Base-by-base conservation (phyloP, 2,797 vertebrate genomes). In the Gallinago nigripennis region DNA sequence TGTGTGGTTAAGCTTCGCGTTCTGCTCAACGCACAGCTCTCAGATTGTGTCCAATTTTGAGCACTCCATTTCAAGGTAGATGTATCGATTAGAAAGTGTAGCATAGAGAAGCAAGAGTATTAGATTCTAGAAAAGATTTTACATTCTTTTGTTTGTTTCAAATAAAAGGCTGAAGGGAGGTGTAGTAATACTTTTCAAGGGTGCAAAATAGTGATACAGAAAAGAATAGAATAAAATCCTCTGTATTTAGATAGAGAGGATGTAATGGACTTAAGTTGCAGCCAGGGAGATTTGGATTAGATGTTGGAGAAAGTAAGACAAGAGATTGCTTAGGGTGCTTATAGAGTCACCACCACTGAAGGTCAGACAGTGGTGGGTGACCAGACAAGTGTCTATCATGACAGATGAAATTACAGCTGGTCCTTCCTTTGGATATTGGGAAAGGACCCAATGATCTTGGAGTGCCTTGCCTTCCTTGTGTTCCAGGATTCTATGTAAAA, bases 41-140 rank as follows among this genome's bases (percentile, higher is more conserved):
- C 39, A 7, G 28, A 2, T 30, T 14, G 24, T 16, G 48, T 11
- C 58, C 25, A 7, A 5, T 5, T 75, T 2, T 11, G n/a, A 68
- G 53, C 45, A 4, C 13, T 46, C n/a, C 37, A 6, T 57, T 51
- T 30, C 50, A 75, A 75, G 54, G 39, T 11, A 18, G 24, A 6
- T 8, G 23, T 51, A 41, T 11, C 0, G 0, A 53, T 60, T 21
- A 8, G 48, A 17, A 43, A 21, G 12, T 0, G 3, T n/a, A 54
- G 37, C 0, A 0, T 39, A 58, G 77, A 78, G 45, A 71, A 73
- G 10, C 58, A 37, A 73, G 56, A 48, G 21, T 3, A 17, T n/a
- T 20, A 31, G 27, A 8, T 17, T 25, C 39, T 14, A 50, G 21
- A 39, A 28, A 75, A 82, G 5, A 20, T 53, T 60, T 60, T 8